These are phyloP conservation scores for Diloba caeruleocephala DNA, from an alignment of 2,888 invertebrate species.

Conservation along the genomic window DNA sequence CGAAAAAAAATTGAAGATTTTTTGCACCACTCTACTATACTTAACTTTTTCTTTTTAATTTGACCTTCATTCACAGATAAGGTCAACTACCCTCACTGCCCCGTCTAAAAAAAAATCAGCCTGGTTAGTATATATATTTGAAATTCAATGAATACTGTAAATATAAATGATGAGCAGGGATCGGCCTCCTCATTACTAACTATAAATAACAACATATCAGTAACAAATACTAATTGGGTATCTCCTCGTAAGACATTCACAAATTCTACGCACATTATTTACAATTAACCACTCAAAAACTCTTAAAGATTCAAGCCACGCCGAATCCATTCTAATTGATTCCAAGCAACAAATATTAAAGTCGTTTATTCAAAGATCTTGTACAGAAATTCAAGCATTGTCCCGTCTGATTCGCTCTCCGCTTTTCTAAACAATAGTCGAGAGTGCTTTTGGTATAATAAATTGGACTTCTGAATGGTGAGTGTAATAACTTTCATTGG, in stretches of 20 bases:
- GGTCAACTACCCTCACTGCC: too few relatives aligned
- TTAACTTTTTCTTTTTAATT: too few relatives aligned
- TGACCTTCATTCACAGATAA: too few relatives aligned
- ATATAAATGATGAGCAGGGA: too few relatives aligned
- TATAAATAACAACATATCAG: background rate
- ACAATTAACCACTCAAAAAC: too few relatives aligned
- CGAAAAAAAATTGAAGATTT: too few relatives aligned
- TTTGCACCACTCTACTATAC: too few relatives aligned
- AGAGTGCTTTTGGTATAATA: constrained; percentile 65
- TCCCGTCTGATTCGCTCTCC: constrained; percentile 42
- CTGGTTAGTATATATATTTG: too few relatives aligned
- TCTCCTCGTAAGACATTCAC: background rate
- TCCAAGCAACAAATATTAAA: constrained; percentile 34
- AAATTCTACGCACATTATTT: background rate
- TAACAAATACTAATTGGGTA: background rate
- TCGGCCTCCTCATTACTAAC: too few relatives aligned
- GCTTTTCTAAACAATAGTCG: constrained; percentile 61
- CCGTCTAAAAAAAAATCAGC: too few relatives aligned
- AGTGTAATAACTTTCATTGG: constrained; percentile 67
- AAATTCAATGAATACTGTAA: too few relatives aligned
- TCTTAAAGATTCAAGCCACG: constrained; percentile 5
- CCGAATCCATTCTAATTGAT: constrained; percentile 29
- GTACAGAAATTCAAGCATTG: constrained; percentile 32
- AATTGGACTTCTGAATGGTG: constrained; percentile 62
- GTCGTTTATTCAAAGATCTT: constrained; percentile 21